Percentiles rank a stretch among this genome's conserved stretches.
phyloP scores from a whole-genome alignment of 2,113 vertebrate genomes.

The Miniopterus natalensis region DNA sequence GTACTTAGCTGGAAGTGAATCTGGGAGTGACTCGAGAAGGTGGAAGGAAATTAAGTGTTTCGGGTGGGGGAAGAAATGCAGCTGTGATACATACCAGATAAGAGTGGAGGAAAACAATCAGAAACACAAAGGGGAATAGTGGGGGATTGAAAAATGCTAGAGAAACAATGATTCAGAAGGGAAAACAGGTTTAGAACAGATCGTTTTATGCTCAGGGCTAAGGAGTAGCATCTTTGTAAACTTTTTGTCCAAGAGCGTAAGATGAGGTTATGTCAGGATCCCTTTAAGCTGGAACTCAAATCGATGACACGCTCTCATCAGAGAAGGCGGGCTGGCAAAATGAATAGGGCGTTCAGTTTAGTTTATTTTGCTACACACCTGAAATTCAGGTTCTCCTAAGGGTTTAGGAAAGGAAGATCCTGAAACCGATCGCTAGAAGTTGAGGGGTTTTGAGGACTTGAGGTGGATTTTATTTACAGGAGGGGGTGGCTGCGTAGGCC shows the following conservation, averaged over 20 bases:
- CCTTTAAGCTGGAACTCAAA: background rate
- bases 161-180: background rate
- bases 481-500: background rate
- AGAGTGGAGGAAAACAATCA: background rate
- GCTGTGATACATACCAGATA: background rate
- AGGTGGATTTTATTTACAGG: background rate
- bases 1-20: conserved; percentile 2
- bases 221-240: background rate
- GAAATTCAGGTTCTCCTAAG: conserved; percentile 6
- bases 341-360: background rate
- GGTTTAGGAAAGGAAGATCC: background rate
- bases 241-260: background rate
- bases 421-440: background rate
- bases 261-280: background rate
- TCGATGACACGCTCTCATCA: background rate
- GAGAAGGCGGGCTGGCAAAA: background rate
- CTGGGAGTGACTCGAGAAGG: background rate
- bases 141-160: background rate
- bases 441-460: background rate
- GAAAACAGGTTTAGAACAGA: background rate
- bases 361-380: background rate
- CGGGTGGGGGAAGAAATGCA: background rate
- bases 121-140: background rate
- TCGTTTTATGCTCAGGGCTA: background rate
- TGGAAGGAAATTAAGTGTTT: background rate